Percentiles rank a stretch among this genome's conserved stretches.
Evolutionary conservation across 2,797 vertebrate species (phyloP).

Genomic region (Muscicapa striata): DNA sequence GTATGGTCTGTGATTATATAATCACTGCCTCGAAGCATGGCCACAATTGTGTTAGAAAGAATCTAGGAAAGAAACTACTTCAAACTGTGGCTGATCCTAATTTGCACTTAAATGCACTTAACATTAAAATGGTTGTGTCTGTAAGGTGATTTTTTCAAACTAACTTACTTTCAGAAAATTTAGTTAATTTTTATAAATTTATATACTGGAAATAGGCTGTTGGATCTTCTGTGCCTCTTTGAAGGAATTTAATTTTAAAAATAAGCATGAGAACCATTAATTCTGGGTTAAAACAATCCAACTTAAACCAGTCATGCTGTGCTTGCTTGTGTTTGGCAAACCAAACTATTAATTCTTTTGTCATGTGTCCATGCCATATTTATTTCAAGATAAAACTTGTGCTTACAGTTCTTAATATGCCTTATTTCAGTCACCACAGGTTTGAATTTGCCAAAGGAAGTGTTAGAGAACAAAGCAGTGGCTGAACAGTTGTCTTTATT

Average conservation of each 20-base stretch:
- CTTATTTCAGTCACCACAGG: neutral
- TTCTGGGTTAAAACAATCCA: neutral
- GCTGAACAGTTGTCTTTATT: conserved; percentile 34
- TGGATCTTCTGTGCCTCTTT: neutral
- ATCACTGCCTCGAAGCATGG: neutral
- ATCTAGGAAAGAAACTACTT: neutral
- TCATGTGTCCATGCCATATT: neutral
- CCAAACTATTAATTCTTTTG: neutral
- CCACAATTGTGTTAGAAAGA: neutral
- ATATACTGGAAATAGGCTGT: accelerated
- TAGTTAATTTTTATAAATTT: neutral
- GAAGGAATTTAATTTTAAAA: neutral
- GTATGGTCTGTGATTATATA: neutral
- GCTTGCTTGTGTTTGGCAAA: neutral
- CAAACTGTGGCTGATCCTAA: neutral
- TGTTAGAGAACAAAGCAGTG: conserved; percentile 21
- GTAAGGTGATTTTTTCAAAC: neutral
- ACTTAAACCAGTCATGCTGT: neutral
- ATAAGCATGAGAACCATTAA: neutral
- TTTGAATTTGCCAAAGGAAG: conserved; percentile 22
- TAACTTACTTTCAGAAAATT: neutral
- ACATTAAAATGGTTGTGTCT: neutral
- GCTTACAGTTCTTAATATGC: neutral
- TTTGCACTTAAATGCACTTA: neutral
- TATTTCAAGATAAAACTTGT: neutral